Evolutionary conservation across 2,113 vertebrate species (phyloP).

Genomic region (Talpa occidentalis): DNA sequence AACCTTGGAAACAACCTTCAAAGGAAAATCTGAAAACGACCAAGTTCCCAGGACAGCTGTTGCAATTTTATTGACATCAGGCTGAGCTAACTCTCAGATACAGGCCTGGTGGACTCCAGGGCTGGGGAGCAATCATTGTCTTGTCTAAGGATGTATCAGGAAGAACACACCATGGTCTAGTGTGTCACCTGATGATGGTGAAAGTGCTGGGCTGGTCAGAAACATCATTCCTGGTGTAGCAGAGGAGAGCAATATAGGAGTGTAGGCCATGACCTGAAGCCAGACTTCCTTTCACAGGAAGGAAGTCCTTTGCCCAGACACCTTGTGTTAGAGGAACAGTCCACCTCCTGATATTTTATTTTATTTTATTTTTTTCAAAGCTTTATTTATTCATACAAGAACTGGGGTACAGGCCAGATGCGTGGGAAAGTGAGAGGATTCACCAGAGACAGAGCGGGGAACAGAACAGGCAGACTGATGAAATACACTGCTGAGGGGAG

Average conservation of each 20-base stretch:
- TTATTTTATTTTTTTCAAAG: too few species aligned
- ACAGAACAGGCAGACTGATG: too few species aligned
- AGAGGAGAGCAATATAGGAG: not conserved
- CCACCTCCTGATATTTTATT: too few species aligned
- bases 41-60: not conserved
- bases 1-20: not conserved
- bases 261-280: not conserved
- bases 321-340: too few species aligned
- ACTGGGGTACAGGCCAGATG: too few species aligned
- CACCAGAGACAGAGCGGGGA: too few species aligned
- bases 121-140: not conserved
- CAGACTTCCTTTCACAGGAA: not conserved
- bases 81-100: not conserved
- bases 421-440: too few species aligned
- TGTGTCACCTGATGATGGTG: not conserved
- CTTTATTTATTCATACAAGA: too few species aligned
- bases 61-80: not conserved
- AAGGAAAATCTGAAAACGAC: not conserved
- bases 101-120: not conserved
- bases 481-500: too few species aligned
- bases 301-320: not conserved
- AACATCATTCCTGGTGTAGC: not conserved
- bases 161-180: not conserved
- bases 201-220: not conserved
- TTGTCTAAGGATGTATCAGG: not conserved